These are phyloP conservation scores for Cyprinodon brontotheroides DNA, from an alignment of 2,113 vertebrate species.

Conservation along the genomic window DNA sequence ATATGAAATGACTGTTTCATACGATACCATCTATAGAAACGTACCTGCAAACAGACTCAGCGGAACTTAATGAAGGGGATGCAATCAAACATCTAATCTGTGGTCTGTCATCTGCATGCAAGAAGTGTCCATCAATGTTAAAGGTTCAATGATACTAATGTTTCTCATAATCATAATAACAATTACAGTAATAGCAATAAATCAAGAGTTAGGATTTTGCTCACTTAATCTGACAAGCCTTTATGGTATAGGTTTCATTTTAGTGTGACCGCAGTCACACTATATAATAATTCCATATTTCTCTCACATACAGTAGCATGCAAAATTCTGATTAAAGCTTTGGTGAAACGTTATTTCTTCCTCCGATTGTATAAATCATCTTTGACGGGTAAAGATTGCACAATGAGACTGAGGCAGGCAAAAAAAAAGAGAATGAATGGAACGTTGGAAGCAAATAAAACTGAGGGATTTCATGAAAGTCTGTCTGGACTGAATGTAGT, in stretches of 20 bases:
- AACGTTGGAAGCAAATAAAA: slow-evolving; percentile 23
- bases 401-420: slow-evolving; percentile 6
- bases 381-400: slow-evolving; percentile 57
- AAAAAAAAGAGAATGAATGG: slow-evolving; percentile 14
- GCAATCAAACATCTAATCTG: slow-evolving; percentile 51
- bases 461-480: slow-evolving; percentile 27
- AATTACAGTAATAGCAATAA: slow-evolving; percentile 72
- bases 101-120: slow-evolving; percentile 70
- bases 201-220: slow-evolving; percentile 65
- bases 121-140: slow-evolving; percentile 41
- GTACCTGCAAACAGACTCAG: slow-evolving; percentile 18
- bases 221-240: slow-evolving; percentile 73
- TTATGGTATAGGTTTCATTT: slow-evolving; percentile 65
- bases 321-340: slow-evolving; percentile 51
- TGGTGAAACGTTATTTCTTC: slow-evolving; percentile 49
- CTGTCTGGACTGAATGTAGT: slow-evolving; percentile 5
- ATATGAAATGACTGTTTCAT: slow-evolving; percentile 22
- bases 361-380: slow-evolving; percentile 53
- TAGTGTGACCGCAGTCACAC: slow-evolving; percentile 45
- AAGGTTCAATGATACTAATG: slow-evolving; percentile 41
- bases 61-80: slow-evolving; percentile 71
- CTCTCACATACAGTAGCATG: slow-evolving; percentile 28
- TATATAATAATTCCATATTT: slow-evolving; percentile 46
- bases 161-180: background rate
- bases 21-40: background rate